These are phyloP conservation scores for Stegana nigrithorax DNA, from an alignment of 2,888 invertebrate species.

Conservation along the genomic window DNA sequence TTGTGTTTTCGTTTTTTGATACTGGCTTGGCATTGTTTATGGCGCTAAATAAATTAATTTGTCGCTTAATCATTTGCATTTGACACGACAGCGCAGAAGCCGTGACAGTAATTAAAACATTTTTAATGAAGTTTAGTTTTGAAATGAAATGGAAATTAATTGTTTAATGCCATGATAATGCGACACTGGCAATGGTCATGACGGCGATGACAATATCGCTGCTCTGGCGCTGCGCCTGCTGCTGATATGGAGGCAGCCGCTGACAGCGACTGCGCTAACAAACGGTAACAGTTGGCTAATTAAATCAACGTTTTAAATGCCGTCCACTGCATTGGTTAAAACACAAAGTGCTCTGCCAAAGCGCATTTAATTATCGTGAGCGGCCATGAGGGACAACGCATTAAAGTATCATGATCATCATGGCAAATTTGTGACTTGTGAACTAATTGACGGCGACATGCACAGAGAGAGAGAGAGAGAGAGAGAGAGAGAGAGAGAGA, in stretches of 20 bases:
- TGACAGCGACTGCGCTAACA: not conserved
- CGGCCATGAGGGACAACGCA: not conserved
- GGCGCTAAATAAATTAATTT: slow-evolving; percentile 40
- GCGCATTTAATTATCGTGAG: not conserved
- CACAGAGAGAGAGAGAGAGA: not conserved
- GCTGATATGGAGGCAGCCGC: not conserved
- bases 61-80: slow-evolving; percentile 32
- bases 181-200: too few species aligned
- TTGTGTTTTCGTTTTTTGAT: not conserved
- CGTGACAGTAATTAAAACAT: slow-evolving; percentile 4
- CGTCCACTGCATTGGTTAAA: not conserved
- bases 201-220: slow-evolving; percentile 5
- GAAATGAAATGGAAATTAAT: slow-evolving; percentile 26
- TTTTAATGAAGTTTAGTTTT: slow-evolving; percentile 21
- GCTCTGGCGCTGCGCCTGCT: not conserved
- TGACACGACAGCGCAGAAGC: not conserved
- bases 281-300: slow-evolving; percentile 24
- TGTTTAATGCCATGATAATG: too few species aligned
- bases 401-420: not conserved
- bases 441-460: not conserved
- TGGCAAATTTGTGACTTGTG: too few species aligned
- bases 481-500: not conserved
- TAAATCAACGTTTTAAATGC: slow-evolving; percentile 12
- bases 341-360: not conserved
- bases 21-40: not conserved